These are phyloP conservation scores for Hyposoter didymator DNA, from an alignment of 2,888 invertebrate species.

Conservation along the genomic window DNA sequence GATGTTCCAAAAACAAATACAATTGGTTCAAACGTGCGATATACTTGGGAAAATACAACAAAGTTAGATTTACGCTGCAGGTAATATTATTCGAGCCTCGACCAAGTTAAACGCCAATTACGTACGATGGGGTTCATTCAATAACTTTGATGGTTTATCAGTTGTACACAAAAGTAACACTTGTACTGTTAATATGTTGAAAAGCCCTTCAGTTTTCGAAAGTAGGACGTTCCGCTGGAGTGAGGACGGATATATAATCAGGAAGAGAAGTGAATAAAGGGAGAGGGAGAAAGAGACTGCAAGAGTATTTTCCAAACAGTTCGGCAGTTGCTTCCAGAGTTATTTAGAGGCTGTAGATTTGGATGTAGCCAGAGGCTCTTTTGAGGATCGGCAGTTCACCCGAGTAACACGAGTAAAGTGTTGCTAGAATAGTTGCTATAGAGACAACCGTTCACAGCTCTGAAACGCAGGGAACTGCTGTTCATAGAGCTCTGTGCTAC, in stretches of 20 bases:
- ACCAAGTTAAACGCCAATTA: not conserved
- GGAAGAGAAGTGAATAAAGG: conserved; percentile 11
- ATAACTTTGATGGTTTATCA: not conserved
- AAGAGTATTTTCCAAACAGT: conserved; percentile 48
- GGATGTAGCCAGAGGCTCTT: conserved; percentile 49
- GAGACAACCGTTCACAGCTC: conserved; percentile 29
- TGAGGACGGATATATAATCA: not conserved
- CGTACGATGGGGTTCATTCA: not conserved
- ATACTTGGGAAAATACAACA: not conserved
- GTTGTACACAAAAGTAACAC: not conserved
- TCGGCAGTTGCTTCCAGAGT: conserved; percentile 46
- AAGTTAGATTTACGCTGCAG: not conserved
- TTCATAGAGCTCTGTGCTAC: conserved; percentile 1
- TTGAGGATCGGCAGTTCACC: conserved; percentile 49
- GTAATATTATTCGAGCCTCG: not conserved
- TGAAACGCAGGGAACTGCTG: conserved; percentile 8
- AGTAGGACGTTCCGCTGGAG: not conserved
- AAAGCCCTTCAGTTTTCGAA: not conserved
- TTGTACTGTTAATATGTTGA: not conserved
- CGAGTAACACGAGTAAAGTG: conserved; percentile 56
- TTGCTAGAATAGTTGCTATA: conserved; percentile 35
- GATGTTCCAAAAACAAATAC: not conserved
- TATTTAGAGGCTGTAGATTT: conserved; percentile 59
- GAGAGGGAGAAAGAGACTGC: conserved; percentile 11
- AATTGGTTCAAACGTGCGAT: not conserved